Evolutionary conservation across 2,888 invertebrate species (phyloP), one percentile per base, ranked within the genome.

Genomic region (Apoderus coryli): DNA sequence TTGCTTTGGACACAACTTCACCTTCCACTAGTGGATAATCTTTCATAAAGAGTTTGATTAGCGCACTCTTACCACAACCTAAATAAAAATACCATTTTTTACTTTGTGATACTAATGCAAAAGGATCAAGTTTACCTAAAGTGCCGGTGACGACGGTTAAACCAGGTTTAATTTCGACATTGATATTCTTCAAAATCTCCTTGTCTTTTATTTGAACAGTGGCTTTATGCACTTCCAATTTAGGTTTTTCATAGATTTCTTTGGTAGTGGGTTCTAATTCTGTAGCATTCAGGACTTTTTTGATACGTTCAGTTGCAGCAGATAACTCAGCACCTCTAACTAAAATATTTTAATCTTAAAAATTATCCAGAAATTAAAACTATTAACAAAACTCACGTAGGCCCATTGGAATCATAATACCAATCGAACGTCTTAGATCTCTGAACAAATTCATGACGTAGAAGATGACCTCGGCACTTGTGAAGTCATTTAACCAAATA

Each of bases 21-120:
- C 64, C 70, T 63, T 28, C 69, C 2, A 65, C 52, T 6, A 38
- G 33, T 0, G 59, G 40, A 4, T 35, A 44, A 9, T 61, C 61
- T 9, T 53, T 53, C 13, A 64, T 34, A 14, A 63, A 40, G 2
- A 59, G 35, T 38, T 63, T 55, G 1, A 65, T 37, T 1, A 64
- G 27, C 1, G 61, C 53, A 1, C 60, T 59, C 43, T 78, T 78
- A 24, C 77, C 77, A 12, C 69, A 59, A 11, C 76, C 78, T 3
- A n/a, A n/a, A n/a, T n/a, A n/a, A n/a, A n/a, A n/a, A n/a, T n/a
- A n/a, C n/a, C n/a, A n/a, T n/a, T n/a, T n/a, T n/a, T n/a, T n/a
- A n/a, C n/a, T n/a, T n/a, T n/a, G n/a, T n/a, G n/a, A n/a, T n/a
- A n/a, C n/a, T n/a, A n/a, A n/a, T n/a, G n/a, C n/a, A n/a, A n/a